Percentiles rank a stretch among this genome's conserved stretches.
phyloP scores from a whole-genome alignment of 2,888 invertebrate genomes.

The Tetragnatha montana region DNA sequence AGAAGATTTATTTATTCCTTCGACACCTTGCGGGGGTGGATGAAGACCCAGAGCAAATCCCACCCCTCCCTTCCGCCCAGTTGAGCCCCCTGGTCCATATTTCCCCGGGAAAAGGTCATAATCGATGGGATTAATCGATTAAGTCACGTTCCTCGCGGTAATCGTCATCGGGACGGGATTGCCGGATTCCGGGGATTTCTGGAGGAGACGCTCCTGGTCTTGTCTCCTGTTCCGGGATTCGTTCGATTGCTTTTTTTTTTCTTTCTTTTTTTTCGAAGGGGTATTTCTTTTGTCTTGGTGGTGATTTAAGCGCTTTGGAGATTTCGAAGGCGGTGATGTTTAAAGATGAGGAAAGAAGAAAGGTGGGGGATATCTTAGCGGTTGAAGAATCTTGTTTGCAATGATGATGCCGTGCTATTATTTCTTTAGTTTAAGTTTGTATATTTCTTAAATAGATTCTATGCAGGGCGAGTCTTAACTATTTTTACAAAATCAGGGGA shows the following conservation, averaged over 20 bases:
- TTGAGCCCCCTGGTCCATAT: slow-evolving; percentile 48
- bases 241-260: not conserved
- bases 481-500: too few species aligned
- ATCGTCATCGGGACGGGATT: slow-evolving; percentile 61
- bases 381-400: too few species aligned
- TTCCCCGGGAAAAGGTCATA: slow-evolving; percentile 58
- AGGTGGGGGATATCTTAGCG: too few species aligned
- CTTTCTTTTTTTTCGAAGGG: not conserved
- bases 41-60: not conserved
- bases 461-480: too few species aligned
- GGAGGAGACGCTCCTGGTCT: not conserved
- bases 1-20: not conserved
- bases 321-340: too few species aligned
- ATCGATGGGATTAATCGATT: slow-evolving; percentile 67
- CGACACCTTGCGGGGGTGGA: too few species aligned
- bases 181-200: not conserved
- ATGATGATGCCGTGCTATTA: too few species aligned
- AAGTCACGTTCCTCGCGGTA: slow-evolving; percentile 65
- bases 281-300: not conserved
- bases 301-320: too few species aligned
- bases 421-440: too few species aligned
- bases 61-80: slow-evolving; percentile 6
- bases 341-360: too few species aligned
- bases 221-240: not conserved
- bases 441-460: too few species aligned